Percentiles rank a stretch among this genome's conserved stretches.
Conservation (phyloP, 1,140 invertebrate species). For the Nylanderia fulva region DNA sequence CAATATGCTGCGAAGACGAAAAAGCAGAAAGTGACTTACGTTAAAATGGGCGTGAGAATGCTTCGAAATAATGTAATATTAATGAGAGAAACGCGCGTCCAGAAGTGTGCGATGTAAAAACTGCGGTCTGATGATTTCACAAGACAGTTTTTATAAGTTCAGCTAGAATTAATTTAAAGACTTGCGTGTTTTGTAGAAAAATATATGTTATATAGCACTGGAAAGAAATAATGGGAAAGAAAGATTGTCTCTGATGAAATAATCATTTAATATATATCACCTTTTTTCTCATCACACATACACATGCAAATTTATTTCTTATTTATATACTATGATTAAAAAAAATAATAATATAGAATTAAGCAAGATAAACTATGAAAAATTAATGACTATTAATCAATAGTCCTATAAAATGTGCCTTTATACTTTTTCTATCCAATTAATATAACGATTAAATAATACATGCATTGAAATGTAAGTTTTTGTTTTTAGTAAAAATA, state of each 20-base stretch:
- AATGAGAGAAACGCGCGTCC: neutral
- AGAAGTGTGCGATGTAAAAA: too few relatives aligned
- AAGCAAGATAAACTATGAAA: neutral
- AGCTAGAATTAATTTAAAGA: neutral
- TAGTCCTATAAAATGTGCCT: neutral
- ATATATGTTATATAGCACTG: neutral
- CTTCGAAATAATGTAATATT: conserved; percentile 10
- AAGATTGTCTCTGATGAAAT: neutral
- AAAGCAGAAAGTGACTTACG: conserved; percentile 9
- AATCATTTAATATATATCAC: conserved; percentile 4
- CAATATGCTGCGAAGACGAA: conserved; percentile 10
- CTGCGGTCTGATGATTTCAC: neutral
- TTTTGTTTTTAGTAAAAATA: too few relatives aligned
- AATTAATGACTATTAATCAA: neutral
- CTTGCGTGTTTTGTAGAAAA: neutral
- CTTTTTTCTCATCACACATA: neutral
- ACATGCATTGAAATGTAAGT: neutral
- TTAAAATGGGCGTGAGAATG: conserved; percentile 11
- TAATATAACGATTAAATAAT: neutral
- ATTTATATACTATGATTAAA: neutral
- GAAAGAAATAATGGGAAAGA: too few relatives aligned
- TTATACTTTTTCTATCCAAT: neutral
- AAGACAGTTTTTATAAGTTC: neutral
- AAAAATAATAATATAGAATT: neutral
- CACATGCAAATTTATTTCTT: conserved; percentile 1